Conservation (phyloP, 2,888 invertebrate species). For the Halictus quadricinctus region DNA sequence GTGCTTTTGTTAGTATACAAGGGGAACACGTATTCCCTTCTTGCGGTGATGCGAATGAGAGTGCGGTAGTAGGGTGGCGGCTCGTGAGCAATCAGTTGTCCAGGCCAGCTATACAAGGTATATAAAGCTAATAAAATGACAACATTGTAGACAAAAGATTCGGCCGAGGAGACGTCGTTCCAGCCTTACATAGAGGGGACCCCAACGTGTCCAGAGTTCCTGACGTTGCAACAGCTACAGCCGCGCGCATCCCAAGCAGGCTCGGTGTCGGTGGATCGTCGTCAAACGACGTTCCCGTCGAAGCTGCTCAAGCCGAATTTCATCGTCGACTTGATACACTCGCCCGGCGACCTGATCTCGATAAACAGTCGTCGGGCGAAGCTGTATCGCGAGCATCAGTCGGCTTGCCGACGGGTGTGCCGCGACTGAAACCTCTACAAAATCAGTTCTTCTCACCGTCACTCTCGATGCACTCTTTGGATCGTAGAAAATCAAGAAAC, state of each 20-base stretch:
- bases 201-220: slow-evolving; percentile 22
- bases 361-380: slow-evolving; percentile 81
- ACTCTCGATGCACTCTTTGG: slow-evolving; percentile 42
- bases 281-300: slow-evolving; percentile 80
- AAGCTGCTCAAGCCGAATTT: slow-evolving; percentile 85
- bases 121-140: neutral
- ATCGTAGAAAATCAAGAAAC: slow-evolving; percentile 17
- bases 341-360: slow-evolving; percentile 83
- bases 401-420: slow-evolving; percentile 20
- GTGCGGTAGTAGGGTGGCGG: neutral
- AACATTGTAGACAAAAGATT: neutral
- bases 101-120: neutral
- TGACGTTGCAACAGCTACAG: neutral
- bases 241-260: too few relatives aligned
- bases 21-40: too few relatives aligned
- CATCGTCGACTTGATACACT: slow-evolving; percentile 85
- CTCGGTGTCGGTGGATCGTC: neutral
- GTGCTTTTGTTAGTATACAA: too few relatives aligned
- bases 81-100: neutral
- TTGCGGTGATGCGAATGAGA: too few relatives aligned
- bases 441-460: neutral
- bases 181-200: slow-evolving; percentile 14
- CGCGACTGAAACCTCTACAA: slow-evolving; percentile 2
- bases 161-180: slow-evolving; percentile 31
- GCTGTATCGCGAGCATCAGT: slow-evolving; percentile 75